phyloP scores from a whole-genome alignment of 2,888 invertebrate genomes.

The Himalopsyche tibetana region DNA sequence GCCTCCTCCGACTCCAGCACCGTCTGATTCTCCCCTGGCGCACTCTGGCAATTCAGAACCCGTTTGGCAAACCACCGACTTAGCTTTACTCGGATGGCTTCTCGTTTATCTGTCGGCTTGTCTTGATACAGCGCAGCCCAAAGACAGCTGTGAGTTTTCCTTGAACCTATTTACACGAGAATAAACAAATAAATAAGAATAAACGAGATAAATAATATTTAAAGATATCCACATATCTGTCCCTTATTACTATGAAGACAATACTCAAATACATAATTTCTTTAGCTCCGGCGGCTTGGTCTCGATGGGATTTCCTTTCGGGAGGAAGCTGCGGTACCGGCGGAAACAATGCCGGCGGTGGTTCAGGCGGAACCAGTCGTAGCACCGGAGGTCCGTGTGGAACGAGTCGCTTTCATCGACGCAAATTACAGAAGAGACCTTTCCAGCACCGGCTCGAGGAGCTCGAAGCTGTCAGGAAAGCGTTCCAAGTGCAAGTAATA shows the following conservation, averaged over 20 bases:
- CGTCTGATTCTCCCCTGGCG: constrained; percentile 67
- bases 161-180: too few species aligned
- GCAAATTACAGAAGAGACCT: constrained; percentile 84
- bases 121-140: constrained; percentile 73
- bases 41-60: constrained; percentile 66
- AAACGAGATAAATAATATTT: too few species aligned
- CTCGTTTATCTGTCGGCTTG: constrained; percentile 86
- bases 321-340: constrained; percentile 73
- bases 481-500: constrained; percentile 73
- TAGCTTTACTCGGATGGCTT: constrained; percentile 85
- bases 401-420: constrained; percentile 77
- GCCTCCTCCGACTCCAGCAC: constrained; percentile 75
- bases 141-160: constrained; percentile 69
- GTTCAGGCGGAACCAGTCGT: constrained; percentile 65
- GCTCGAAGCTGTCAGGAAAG: constrained; percentile 81
- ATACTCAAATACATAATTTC: not conserved
- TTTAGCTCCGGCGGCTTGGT: constrained; percentile 70
- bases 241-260: not conserved
- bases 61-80: constrained; percentile 78
- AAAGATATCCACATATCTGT: too few species aligned
- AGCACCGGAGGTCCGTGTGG: constrained; percentile 57
- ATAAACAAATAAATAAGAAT: too few species aligned
- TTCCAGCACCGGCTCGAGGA: constrained; percentile 83
- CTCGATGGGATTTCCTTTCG: constrained; percentile 94
- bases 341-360: constrained; percentile 63